These are phyloP conservation scores for Eospalax fontanierii DNA, from an alignment of 2,797 vertebrate species.

Conservation along the genomic window DNA sequence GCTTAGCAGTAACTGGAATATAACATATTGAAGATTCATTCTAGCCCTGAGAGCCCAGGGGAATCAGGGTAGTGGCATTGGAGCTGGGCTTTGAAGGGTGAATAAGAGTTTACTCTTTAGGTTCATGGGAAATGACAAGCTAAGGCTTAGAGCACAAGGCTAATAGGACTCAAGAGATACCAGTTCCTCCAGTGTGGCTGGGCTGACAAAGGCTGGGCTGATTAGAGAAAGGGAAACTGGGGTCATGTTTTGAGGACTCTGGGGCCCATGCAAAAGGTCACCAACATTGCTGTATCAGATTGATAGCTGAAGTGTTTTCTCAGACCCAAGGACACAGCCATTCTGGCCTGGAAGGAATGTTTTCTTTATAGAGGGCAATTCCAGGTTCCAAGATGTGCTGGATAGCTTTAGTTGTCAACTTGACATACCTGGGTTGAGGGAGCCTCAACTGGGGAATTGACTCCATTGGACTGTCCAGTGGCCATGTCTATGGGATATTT, in stretches of 20 bases:
- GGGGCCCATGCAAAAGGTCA: background rate
- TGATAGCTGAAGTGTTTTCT: background rate
- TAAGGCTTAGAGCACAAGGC: background rate
- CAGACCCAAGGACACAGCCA: background rate
- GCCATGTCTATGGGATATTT: too few species aligned
- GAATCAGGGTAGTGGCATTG: background rate
- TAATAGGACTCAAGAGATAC: background rate
- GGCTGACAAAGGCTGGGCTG: background rate
- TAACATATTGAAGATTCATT: too few species aligned
- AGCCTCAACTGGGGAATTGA: too few species aligned
- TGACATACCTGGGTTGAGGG: too few species aligned
- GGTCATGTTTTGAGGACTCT: background rate
- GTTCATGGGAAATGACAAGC: background rate
- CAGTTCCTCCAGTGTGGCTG: background rate
- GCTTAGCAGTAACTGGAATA: background rate
- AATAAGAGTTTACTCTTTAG: constrained; percentile 1
- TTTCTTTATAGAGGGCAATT: background rate
- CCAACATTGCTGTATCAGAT: background rate
- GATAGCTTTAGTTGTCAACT: too few species aligned
- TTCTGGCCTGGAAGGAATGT: background rate
- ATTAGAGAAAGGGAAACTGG: background rate
- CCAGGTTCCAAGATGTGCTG: too few species aligned
- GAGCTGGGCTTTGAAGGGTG: constrained; percentile 35
- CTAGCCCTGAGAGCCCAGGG: background rate
- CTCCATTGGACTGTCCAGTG: too few species aligned